phyloP scores from a whole-genome alignment of 2,888 invertebrate genomes.

The Sthenelais limicola region DNA sequence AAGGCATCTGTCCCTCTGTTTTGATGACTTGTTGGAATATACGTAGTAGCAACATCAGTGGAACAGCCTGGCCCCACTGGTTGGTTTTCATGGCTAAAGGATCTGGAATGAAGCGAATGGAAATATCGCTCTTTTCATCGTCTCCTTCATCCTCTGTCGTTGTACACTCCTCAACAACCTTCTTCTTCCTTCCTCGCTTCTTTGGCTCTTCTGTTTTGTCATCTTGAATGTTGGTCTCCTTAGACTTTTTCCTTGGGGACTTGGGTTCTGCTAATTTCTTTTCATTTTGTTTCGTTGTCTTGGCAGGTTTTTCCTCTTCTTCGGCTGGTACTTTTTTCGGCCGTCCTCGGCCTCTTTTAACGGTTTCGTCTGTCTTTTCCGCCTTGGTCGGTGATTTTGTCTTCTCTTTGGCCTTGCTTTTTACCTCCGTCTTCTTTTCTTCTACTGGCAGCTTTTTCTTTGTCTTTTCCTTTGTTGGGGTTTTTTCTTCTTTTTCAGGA shows the following conservation, averaged over 20 bases:
- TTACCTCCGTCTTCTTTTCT: too few relatives aligned
- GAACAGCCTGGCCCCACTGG: slow-evolving; percentile 17
- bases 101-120: slow-evolving; percentile 8
- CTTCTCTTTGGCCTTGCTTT: too few relatives aligned
- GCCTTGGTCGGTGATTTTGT: background rate
- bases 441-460: background rate
- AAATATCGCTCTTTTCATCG: background rate
- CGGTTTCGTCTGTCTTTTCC: background rate
- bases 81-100: background rate
- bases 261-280: too few relatives aligned
- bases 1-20: background rate
- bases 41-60: slow-evolving; percentile 3
- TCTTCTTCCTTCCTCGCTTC: slow-evolving; percentile 11
- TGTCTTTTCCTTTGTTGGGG: background rate
- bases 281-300: background rate
- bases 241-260: too few relatives aligned
- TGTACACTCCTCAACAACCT: background rate
- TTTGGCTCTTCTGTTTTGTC: too few relatives aligned
- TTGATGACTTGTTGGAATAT: slow-evolving; percentile 11
- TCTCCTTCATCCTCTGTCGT: background rate
- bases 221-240: too few relatives aligned
- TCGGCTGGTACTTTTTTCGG: background rate
- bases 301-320: background rate
- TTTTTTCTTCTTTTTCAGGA: background rate
- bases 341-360: background rate